phyloP scores from a whole-genome alignment of 2,888 invertebrate species.

The Dusona sp. region DNA sequence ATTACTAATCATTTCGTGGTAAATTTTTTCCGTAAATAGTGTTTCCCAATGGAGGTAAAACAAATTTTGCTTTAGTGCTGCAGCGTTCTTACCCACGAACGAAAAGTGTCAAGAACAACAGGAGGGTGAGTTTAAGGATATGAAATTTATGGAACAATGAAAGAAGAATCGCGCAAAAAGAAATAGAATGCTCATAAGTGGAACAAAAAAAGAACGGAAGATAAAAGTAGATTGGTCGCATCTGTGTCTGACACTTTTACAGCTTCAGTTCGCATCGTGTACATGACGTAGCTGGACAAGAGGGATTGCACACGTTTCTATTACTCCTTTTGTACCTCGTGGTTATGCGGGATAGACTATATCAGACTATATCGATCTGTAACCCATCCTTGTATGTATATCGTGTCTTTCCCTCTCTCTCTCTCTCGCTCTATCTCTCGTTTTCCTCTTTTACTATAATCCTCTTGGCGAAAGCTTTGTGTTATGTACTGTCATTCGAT shows the following conservation, averaged over 20 bases:
- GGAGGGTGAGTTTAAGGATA: constrained; percentile 33
- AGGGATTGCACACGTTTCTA: constrained; percentile 65
- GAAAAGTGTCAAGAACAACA: constrained; percentile 1
- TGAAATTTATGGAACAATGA: constrained; percentile 69
- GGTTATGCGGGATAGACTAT: constrained; percentile 64
- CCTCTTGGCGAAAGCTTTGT: constrained; percentile 22
- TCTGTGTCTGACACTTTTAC: constrained; percentile 51
- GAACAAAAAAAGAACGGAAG: not conserved
- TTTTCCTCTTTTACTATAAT: constrained; percentile 15
- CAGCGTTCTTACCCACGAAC: not conserved
- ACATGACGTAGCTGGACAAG: constrained; percentile 43
- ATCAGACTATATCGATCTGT: constrained; percentile 65
- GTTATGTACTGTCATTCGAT: constrained; percentile 46
- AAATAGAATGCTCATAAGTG: not conserved
- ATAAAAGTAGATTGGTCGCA: constrained; percentile 27
- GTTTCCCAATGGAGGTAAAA: not conserved
- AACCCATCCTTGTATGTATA: constrained; percentile 47
- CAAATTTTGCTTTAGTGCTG: not conserved
- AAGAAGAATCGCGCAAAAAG: constrained; percentile 64
- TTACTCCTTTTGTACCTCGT: constrained; percentile 64
- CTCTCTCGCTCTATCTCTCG: not conserved
- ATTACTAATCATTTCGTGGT: not conserved
- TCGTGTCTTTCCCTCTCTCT: constrained; percentile 16
- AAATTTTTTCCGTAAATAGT: not conserved
- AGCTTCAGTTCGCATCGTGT: constrained; percentile 42